phyloP scores from a whole-genome alignment of 2,797 vertebrate species.

The Emys orbicularis region DNA sequence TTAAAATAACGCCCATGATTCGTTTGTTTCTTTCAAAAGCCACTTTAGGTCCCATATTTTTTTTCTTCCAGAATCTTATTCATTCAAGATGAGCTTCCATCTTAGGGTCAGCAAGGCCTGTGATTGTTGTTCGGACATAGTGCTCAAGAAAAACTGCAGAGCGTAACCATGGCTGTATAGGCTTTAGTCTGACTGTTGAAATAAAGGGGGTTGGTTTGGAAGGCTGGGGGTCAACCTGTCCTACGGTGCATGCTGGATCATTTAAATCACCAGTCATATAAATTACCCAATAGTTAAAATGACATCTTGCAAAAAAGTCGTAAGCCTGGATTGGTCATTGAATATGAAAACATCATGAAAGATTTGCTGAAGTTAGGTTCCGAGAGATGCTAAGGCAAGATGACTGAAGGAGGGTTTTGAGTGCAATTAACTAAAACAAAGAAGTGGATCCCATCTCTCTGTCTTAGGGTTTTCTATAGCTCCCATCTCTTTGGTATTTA shows the following conservation, averaged over 20 bases:
- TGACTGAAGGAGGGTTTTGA: neutral
- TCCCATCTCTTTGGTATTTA: neutral
- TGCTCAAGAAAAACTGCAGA: neutral
- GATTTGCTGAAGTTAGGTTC: neutral
- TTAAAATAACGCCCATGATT: neutral
- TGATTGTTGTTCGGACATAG: neutral
- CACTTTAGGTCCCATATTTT: neutral
- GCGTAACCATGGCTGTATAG: neutral
- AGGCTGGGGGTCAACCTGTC: neutral
- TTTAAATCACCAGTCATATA: neutral
- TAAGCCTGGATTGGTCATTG: neutral
- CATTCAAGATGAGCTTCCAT: neutral
- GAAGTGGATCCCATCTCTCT: neutral
- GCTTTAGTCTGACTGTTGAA: neutral
- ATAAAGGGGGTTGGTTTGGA: neutral
- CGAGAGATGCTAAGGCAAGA: neutral
- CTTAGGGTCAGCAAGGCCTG: neutral
- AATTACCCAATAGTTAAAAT: neutral
- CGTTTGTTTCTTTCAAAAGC: neutral
- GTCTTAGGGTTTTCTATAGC: neutral
- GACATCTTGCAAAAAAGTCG: neutral
- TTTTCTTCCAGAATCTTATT: neutral
- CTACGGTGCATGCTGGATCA: neutral
- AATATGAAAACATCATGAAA: neutral
- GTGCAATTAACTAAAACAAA: neutral